Evolutionary conservation across 2,113 vertebrate species (phyloP).

Genomic region (Elephas maximus): DNA sequence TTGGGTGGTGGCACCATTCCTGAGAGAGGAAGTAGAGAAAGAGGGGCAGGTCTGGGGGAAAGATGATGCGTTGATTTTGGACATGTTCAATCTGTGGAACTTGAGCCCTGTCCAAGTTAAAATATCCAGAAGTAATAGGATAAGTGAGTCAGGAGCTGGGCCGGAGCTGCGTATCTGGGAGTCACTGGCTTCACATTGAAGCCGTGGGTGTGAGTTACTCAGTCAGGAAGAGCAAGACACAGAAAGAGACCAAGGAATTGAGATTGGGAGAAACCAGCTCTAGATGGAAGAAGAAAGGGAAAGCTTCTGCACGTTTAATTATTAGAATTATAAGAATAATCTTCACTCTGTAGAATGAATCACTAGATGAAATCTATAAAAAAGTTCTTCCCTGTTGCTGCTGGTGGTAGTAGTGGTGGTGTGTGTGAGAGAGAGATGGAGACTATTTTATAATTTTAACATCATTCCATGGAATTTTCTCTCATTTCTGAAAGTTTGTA

Average conservation of each 20-base stretch:
- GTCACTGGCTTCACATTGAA: background rate
- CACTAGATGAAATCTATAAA: background rate
- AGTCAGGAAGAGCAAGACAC: background rate
- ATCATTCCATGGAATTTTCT: background rate
- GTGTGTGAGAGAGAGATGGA: background rate
- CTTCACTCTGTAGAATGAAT: slow-evolving; percentile 15
- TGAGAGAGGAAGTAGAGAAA: slow-evolving; percentile 48
- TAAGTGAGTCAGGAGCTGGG: slow-evolving; percentile 7
- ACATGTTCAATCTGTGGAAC: background rate
- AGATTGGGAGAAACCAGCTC: background rate
- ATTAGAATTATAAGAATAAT: background rate
- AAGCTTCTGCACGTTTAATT: background rate
- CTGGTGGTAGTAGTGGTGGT: background rate
- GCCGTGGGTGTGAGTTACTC: background rate
- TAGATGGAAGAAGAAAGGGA: background rate
- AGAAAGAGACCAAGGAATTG: background rate
- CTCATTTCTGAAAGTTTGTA: background rate
- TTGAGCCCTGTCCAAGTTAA: background rate
- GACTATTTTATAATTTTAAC: background rate
- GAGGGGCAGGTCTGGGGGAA: background rate
- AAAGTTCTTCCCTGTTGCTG: background rate
- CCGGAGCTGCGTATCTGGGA: background rate
- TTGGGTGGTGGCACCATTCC: background rate
- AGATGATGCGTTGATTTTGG: slow-evolving; percentile 14
- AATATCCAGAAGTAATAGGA: background rate